Evolutionary conservation across 1,140 invertebrate genomes (phyloP).

Genomic region (Trichonephila clavipes): DNA sequence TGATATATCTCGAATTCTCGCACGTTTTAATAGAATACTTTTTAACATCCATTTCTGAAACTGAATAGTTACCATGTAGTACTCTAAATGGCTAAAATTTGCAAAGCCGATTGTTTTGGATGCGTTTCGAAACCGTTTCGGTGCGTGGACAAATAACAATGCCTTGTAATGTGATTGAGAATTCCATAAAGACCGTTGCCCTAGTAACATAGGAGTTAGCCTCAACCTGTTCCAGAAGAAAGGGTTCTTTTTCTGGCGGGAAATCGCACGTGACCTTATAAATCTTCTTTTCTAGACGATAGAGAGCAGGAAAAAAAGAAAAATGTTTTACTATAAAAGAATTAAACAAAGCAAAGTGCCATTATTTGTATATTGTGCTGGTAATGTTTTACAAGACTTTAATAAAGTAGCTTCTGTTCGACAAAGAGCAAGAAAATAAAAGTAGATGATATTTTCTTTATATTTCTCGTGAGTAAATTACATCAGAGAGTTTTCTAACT

Average conservation of each 20-base stretch:
- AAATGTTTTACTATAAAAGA: neutral
- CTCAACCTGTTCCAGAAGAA: neutral
- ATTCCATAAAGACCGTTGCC: neutral
- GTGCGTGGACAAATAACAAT: neutral
- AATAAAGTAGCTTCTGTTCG: neutral
- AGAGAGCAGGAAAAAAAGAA: neutral
- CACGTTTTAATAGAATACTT: conserved; percentile 12
- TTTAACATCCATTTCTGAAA: neutral
- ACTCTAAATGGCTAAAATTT: neutral
- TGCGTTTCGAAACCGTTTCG: neutral
- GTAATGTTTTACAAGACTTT: conserved; percentile 34
- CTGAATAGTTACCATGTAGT: neutral
- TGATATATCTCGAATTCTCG: neutral
- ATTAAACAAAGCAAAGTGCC: conserved; percentile 11
- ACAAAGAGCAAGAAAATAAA: neutral
- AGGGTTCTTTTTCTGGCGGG: neutral
- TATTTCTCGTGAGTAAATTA: neutral
- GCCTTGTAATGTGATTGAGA: neutral
- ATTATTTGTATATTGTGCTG: neutral
- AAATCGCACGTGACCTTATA: conserved; percentile 9
- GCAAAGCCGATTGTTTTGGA: neutral
- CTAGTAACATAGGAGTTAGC: neutral
- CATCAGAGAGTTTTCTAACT: neutral
- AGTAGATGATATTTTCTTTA: neutral
- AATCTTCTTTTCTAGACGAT: neutral